Evolutionary conservation across 1,140 invertebrate genomes (phyloP), one percentile per base, ranked within the genome.

Genomic region (Acromyrmex heyeri): DNA sequence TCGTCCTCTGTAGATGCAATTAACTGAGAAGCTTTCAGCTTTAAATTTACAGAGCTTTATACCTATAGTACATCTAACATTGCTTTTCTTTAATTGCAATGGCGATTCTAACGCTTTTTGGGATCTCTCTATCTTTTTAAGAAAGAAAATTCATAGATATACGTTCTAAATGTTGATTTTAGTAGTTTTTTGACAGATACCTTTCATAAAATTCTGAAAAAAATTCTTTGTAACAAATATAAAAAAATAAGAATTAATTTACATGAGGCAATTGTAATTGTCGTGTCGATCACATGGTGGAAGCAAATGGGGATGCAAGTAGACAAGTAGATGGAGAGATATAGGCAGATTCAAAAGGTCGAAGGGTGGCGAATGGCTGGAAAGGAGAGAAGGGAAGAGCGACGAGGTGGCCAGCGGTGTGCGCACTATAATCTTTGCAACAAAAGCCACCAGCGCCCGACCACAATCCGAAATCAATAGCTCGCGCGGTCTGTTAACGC

Each of bases 391-490:
- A 27, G 34, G 34, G 69, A 55, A 79, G 88, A 38, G 50, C 27
- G 79, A 85, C 78, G 88, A 91, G 91, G 87, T 85, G 87, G 30
- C 73, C 85, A 86, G 30, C 55, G 79, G 87, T 73, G 78, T 70
- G 78, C 85, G 85, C 90, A 86, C 90, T 92, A 92, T 92, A 93
- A 92, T 92, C 91, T 93, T 90, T 88, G 85, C 88, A 86, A 93
- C 91, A 93, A 93, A 93, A 93, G 92, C 91, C 87, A 87, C 90
- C 88, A 88, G 87, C 88, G 69, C 82, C 81, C 88, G 75, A 86
- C 91, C 90, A 88, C 90, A 93, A 93, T 92, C 89, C 92, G 91
- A 93, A 93, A 93, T 92, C 92, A 93, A 93, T 93, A 93, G 92
- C 91, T 93, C 86, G 91, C 86, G 90, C 85, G 91, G 92, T 87